phyloP scores from a whole-genome alignment of 2,888 invertebrate genomes.

The Leptothorax acervorum region DNA sequence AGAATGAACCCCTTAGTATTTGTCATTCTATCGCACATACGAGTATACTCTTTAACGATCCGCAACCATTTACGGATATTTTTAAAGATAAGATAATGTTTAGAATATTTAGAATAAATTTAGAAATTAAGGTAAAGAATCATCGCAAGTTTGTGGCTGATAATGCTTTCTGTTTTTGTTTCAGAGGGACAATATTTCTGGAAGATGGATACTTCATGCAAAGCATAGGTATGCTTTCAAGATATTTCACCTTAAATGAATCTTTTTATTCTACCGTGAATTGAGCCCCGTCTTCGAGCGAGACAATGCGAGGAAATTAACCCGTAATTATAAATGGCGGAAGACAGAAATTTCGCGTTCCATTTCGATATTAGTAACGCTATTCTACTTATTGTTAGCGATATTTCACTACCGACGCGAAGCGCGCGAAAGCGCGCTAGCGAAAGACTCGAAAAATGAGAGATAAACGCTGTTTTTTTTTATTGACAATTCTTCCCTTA shows the following conservation, averaged over 20 bases:
- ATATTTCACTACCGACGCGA: background rate
- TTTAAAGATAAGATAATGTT: background rate
- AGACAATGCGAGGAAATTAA: constrained; percentile 3
- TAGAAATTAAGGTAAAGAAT: background rate
- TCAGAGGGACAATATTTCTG: constrained; percentile 67
- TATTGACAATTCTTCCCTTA: constrained; percentile 33
- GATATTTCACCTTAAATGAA: constrained; percentile 17
- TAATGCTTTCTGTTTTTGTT: constrained; percentile 57
- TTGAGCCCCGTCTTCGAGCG: background rate
- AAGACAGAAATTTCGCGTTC: constrained; percentile 25
- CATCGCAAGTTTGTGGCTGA: background rate
- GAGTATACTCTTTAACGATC: background rate
- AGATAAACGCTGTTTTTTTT: constrained; percentile 6
- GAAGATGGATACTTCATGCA: constrained; percentile 77
- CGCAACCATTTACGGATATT: background rate
- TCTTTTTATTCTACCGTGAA: background rate
- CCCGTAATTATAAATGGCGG: background rate
- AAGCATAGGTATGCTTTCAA: constrained; percentile 74
- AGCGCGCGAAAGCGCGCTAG: background rate
- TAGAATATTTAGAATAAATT: background rate
- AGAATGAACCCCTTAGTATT: background rate
- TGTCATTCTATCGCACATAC: background rate
- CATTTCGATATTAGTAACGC: background rate
- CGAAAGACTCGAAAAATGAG: constrained; percentile 21
- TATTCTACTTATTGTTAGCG: background rate